Conservation (phyloP, 2,797 vertebrate species). For the Hippoglossus hippoglossus region DNA sequence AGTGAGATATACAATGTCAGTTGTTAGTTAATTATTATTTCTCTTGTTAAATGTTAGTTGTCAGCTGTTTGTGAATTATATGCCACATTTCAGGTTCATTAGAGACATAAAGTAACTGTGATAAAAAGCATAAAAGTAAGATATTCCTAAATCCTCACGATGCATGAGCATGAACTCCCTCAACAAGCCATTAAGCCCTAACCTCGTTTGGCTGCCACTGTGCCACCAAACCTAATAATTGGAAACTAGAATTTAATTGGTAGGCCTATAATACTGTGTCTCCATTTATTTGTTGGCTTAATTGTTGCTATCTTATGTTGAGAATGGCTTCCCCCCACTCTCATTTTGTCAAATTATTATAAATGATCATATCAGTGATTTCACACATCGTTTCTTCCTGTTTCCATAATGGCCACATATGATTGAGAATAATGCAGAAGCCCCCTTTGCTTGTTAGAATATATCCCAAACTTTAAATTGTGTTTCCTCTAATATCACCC, state of each 20-base stretch:
- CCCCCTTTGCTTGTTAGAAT: constrained; percentile 7
- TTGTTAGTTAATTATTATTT: no score
- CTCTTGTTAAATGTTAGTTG: no score
- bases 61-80: no score
- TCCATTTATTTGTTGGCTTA: constrained; percentile 33
- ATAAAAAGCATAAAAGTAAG: not conserved
- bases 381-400: constrained; percentile 18
- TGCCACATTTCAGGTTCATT: not conserved
- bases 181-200: not conserved
- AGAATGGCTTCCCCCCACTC: constrained; percentile 24
- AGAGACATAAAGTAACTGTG: not conserved
- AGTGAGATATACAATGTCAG: not conserved
- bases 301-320: constrained; percentile 35
- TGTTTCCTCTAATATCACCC: constrained; percentile 7
- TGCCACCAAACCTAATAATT: constrained; percentile 8
- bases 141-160: not conserved
- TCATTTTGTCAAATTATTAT: constrained; percentile 46
- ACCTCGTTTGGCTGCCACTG: constrained; percentile 1
- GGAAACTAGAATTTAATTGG: constrained; percentile 23
- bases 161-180: no score
- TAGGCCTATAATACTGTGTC: constrained; percentile 13
- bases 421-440: constrained; percentile 21
- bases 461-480: constrained; percentile 35
- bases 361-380: constrained; percentile 33
- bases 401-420: constrained; percentile 34